A percentile compares a stretch with the other conserved stretches of the same genome.
Evolutionary conservation across 2,113 vertebrate species (phyloP).

Genomic region (Serilophus lunatus): DNA sequence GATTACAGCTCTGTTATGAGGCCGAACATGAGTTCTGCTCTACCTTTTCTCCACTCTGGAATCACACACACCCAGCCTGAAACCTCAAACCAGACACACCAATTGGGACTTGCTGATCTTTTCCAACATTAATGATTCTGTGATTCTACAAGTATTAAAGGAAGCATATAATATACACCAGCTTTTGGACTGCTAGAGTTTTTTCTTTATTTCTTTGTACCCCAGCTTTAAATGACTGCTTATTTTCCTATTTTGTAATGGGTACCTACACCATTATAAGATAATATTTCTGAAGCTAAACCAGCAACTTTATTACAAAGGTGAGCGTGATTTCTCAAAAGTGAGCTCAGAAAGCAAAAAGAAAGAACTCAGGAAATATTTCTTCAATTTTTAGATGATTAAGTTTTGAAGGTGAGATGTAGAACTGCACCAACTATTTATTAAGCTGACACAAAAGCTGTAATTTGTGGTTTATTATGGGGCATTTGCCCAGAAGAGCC

Average conservation of each 20-base stretch:
- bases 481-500: neutral
- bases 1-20: neutral
- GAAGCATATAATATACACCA: neutral
- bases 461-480: neutral
- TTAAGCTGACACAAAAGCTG: neutral
- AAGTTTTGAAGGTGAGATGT: neutral
- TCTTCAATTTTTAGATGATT: neutral
- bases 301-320: neutral
- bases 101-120: neutral
- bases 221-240: neutral
- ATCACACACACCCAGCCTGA: neutral
- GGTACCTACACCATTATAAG: neutral
- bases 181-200: neutral
- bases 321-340: neutral
- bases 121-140: neutral
- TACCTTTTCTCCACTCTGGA: neutral
- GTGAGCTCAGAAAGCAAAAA: neutral
- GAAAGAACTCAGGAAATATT: neutral
- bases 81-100: neutral
- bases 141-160: neutral
- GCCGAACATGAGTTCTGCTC: neutral
- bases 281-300: neutral
- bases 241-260: neutral
- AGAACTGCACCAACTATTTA: neutral
- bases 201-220: neutral